A percentile compares a stretch with the other conserved stretches of the same genome.
phyloP scores from a whole-genome alignment of 2,113 vertebrate genomes.

The Pluvianellus socialis region DNA sequence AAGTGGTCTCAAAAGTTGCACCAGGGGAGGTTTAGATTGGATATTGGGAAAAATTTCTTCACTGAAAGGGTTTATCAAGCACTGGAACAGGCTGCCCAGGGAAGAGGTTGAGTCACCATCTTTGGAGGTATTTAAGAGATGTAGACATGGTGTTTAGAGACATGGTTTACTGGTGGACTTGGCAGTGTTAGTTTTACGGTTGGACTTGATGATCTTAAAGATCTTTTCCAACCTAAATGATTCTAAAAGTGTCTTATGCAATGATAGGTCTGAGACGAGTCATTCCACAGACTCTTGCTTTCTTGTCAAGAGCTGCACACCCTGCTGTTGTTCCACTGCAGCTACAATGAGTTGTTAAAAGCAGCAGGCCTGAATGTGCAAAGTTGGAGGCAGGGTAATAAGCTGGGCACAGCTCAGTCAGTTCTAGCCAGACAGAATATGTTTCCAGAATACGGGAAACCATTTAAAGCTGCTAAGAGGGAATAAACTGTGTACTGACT shows the following conservation, averaged over 20 bases:
- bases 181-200: background rate
- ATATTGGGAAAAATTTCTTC: background rate
- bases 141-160: too few species aligned
- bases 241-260: too few species aligned
- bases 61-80: background rate
- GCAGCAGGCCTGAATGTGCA: background rate
- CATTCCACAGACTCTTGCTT: background rate
- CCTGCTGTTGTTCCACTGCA: accelerated
- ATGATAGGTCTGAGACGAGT: too few species aligned
- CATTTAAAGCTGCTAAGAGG: background rate
- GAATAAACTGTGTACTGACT: background rate
- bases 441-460: background rate
- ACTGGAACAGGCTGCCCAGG: background rate
- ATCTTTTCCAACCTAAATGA: background rate
- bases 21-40: background rate
- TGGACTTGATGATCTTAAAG: background rate
- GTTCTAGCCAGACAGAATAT: background rate
- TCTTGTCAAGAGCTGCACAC: background rate
- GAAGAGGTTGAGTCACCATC: background rate
- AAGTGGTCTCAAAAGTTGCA: background rate
- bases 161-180: background rate
- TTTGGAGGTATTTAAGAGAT: background rate
- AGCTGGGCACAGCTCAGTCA: background rate
- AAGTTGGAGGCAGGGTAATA: background rate
- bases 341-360: background rate